Evolutionary conservation across 2,888 invertebrate species (phyloP).

Genomic region (Eilema griseolum): DNA sequence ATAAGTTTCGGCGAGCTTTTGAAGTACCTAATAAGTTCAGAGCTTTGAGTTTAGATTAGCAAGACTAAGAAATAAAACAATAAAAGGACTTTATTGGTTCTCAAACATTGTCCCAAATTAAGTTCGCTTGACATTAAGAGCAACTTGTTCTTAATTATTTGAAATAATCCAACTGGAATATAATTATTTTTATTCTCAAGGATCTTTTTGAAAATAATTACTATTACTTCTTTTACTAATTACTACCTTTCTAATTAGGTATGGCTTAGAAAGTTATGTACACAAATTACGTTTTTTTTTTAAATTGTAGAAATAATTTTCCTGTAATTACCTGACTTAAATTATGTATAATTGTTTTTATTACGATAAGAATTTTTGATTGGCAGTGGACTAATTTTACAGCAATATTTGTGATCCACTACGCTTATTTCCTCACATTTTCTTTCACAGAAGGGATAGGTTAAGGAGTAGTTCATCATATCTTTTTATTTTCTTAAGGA

Average conservation of each 20-base stretch:
- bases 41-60: background rate
- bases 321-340: background rate
- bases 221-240: background rate
- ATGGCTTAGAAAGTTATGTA: background rate
- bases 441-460: background rate
- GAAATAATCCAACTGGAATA: background rate
- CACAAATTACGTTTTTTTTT: background rate
- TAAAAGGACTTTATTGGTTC: background rate
- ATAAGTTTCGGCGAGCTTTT: no score
- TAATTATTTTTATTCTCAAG: constrained; percentile 2
- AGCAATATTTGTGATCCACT: background rate
- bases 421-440: background rate
- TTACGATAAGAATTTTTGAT: no score
- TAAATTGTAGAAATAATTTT: background rate
- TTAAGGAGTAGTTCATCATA: background rate
- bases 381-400: no score
- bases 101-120: background rate
- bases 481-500: background rate
- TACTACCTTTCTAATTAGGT: background rate
- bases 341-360: background rate
- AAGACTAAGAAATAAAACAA: background rate
- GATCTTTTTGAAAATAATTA: background rate
- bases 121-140: background rate
- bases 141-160: background rate
- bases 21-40: no score